phyloP scores from a whole-genome alignment of 2,888 invertebrate species.

The Dendrolimus houi region DNA sequence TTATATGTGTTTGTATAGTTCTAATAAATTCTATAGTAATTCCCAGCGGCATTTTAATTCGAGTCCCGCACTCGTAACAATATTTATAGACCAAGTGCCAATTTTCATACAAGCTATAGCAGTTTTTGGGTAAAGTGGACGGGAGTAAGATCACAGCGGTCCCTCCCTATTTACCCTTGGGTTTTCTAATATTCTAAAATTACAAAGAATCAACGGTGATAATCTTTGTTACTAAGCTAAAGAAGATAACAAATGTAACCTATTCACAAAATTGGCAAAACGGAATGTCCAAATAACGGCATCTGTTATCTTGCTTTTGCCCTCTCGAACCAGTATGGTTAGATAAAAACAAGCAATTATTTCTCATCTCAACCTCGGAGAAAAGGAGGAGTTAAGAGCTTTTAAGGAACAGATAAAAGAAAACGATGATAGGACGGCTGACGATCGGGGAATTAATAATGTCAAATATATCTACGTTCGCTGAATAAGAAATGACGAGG shows the following conservation, averaged over 20 bases:
- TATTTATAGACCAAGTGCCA: too few relatives aligned
- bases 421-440: slow-evolving; percentile 7
- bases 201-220: neutral
- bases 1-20: too few relatives aligned
- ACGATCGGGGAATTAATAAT: slow-evolving; percentile 10
- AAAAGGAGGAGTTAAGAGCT: neutral
- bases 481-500: slow-evolving; percentile 5
- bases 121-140: too few relatives aligned
- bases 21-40: too few relatives aligned
- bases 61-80: too few relatives aligned
- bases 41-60: too few relatives aligned
- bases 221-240: neutral
- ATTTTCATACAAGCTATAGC: too few relatives aligned
- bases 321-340: neutral
- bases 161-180: too few relatives aligned
- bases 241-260: neutral
- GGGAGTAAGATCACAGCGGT: too few relatives aligned
- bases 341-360: neutral
- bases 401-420: slow-evolving; percentile 2
- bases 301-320: neutral
- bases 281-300: neutral
- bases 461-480: slow-evolving; percentile 6
- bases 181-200: too few relatives aligned
- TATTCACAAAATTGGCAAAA: neutral
- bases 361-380: neutral